phyloP scores from a whole-genome alignment of 1,140 invertebrate species.

The Drosophila sechellia region DNA sequence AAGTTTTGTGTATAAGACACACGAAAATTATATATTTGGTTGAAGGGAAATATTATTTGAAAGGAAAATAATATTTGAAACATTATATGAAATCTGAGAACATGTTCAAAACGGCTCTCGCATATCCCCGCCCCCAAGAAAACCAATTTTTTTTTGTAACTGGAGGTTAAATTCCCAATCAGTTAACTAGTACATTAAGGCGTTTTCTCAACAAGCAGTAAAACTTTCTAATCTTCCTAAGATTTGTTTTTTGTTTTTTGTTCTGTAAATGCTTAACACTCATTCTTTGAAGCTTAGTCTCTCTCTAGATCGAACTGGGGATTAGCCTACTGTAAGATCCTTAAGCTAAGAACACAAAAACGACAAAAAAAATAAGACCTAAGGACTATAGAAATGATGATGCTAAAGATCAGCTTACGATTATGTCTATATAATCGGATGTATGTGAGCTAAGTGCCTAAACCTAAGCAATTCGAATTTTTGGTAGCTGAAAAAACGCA shows the following conservation, averaged over 20 bases:
- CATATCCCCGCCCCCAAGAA: background rate
- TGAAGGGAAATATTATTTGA: too few relatives aligned
- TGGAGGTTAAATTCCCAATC: slow-evolving; percentile 11
- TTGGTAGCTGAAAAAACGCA: slow-evolving; percentile 51
- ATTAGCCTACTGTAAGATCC: slow-evolving; percentile 16
- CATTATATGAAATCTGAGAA: background rate
- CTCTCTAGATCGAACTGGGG: slow-evolving; percentile 32
- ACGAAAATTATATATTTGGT: too few relatives aligned
- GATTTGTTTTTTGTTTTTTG: background rate
- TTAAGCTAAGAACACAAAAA: slow-evolving; percentile 27
- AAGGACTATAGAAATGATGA: slow-evolving; percentile 19
- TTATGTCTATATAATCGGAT: slow-evolving; percentile 20
- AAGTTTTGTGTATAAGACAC: too few relatives aligned
- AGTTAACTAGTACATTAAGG: slow-evolving; percentile 30
- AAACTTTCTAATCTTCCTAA: slow-evolving; percentile 14
- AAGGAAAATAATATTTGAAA: too few relatives aligned
- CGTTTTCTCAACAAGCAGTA: slow-evolving; percentile 40
- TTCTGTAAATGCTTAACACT: slow-evolving; percentile 38
- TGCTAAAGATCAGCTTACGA: slow-evolving; percentile 27
- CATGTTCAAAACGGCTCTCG: slow-evolving; percentile 6
- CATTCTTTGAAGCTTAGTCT: slow-evolving; percentile 52
- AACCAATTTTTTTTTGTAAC: background rate
- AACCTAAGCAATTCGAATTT: slow-evolving; percentile 45
- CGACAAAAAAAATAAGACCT: slow-evolving; percentile 11
- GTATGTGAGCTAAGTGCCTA: slow-evolving; percentile 27